Conservation (phyloP, 2,113 vertebrate genomes). For the Corythornis madagascariensis region DNA sequence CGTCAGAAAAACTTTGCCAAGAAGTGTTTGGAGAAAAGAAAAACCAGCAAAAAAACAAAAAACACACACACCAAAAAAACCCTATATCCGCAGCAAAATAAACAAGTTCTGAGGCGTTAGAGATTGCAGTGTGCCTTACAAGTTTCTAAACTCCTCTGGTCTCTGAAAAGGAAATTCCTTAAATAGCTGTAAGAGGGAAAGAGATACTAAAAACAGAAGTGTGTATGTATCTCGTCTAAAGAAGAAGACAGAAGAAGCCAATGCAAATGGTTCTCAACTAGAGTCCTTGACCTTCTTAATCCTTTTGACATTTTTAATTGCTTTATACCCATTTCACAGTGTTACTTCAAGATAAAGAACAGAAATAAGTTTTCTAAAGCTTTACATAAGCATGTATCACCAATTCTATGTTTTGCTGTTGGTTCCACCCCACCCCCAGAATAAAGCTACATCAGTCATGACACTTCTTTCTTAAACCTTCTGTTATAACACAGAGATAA, state of each 20-base stretch:
- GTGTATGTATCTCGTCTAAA: not conserved
- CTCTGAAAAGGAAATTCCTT: conserved; percentile 41
- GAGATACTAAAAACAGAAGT: not conserved
- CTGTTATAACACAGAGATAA: not conserved
- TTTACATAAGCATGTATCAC: not conserved
- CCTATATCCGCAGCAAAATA: not conserved
- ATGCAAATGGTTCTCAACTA: not conserved
- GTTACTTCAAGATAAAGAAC: not conserved
- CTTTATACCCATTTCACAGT: not conserved
- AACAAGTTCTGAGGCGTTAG: conserved; percentile 56
- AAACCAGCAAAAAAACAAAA: too few relatives aligned
- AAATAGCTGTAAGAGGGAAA: conserved; percentile 9
- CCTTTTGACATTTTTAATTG: not conserved
- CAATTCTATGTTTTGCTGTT: not conserved
- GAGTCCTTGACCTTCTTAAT: not conserved
- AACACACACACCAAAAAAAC: too few relatives aligned
- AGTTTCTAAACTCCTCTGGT: not conserved
- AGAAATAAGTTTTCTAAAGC: not conserved
- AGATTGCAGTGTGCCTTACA: not conserved
- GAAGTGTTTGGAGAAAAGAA: not conserved
- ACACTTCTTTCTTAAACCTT: not conserved
- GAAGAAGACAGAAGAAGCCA: not conserved
- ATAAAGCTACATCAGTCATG: not conserved
- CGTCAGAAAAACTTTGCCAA: not conserved
- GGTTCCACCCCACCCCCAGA: fast-evolving